Evolutionary conservation across 2,113 vertebrate species (phyloP), one percentile per base, ranked within the genome.

Genomic region (Sander lucioperca): DNA sequence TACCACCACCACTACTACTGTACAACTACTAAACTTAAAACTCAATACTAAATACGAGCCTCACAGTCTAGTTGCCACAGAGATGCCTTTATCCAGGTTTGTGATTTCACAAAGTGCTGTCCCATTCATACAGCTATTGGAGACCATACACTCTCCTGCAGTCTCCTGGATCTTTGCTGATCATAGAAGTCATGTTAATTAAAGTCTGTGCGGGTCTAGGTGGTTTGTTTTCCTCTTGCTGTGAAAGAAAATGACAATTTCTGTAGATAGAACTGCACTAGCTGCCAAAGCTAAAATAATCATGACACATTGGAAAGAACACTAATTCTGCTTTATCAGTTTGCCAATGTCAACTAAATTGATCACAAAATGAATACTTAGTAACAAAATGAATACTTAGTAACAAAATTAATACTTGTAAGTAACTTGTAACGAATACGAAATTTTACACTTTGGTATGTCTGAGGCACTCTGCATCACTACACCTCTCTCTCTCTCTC

Each of bases 281-380:
- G 69, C 56, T 57, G 19, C 75, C 56, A 63, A n/a, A 57, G 61
- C 18, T 65, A 15, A 33, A 79, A 47, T 67, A 79, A 67, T 62
- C 54, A n/a, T 19, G 33, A 71, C 1, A 4, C 30, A 23, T 19
- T 36, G 39, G 8, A 50, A 65, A 74, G 51, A 71, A 50, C 25
- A 53, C 4, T 45, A n/a, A 58, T 62, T 61, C 15, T 13, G 4
- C 25, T 64, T 51, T 45, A 59, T 69, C 30, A 70, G 23, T 56
- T 18, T 64, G 33, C 54, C 36, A 25, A 36, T 21, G 48, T 66
- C 8, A 71, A 58, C 10, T 25, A 67, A 53, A 74, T 23, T 47
- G 48, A 67, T 36, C 3, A 43, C 33, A 65, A 18, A 63, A 62
- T 80, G 2, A 74, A 48, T 33, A 48, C 14, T 54, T 30, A 30